Conservation (phyloP, 2,888 invertebrate species). For the Teinopalpus imperialis region DNA sequence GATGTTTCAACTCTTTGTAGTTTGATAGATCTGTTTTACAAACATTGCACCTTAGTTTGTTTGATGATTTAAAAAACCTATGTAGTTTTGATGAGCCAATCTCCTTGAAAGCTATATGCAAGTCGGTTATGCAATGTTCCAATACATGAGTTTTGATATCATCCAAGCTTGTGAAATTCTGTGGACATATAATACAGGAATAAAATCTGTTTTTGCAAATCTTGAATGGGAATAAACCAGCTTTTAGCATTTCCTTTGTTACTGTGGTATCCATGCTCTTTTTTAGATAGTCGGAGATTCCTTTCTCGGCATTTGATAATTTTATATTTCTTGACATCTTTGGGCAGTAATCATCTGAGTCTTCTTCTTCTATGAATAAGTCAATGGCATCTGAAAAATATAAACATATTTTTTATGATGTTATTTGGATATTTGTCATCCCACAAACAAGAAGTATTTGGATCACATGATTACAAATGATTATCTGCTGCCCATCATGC, state of each 20-base stretch:
- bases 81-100: conserved; percentile 58
- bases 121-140: conserved; percentile 51
- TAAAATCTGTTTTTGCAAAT: conserved; percentile 53
- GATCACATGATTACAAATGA: no score
- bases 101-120: conserved; percentile 63
- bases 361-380: conserved; percentile 37
- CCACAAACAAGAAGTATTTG: no score
- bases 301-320: conserved; percentile 32
- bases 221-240: conserved; percentile 68
- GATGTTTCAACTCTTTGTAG: conserved; percentile 52
- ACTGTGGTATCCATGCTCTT: conserved; percentile 47
- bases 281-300: conserved; percentile 42
- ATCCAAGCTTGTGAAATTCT: conserved; percentile 51
- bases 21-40: conserved; percentile 55
- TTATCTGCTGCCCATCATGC: no score
- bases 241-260: conserved; percentile 51
- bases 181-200: conserved; percentile 58
- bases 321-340: conserved; percentile 38
- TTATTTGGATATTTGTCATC: background rate
- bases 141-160: conserved; percentile 53
- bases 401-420: background rate
- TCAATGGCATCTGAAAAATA: conserved; percentile 47
- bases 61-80: conserved; percentile 48
- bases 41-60: conserved; percentile 56
- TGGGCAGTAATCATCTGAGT: conserved; percentile 43